phyloP scores from a whole-genome alignment of 2,797 vertebrate genomes.

The Sebastes jordani region DNA sequence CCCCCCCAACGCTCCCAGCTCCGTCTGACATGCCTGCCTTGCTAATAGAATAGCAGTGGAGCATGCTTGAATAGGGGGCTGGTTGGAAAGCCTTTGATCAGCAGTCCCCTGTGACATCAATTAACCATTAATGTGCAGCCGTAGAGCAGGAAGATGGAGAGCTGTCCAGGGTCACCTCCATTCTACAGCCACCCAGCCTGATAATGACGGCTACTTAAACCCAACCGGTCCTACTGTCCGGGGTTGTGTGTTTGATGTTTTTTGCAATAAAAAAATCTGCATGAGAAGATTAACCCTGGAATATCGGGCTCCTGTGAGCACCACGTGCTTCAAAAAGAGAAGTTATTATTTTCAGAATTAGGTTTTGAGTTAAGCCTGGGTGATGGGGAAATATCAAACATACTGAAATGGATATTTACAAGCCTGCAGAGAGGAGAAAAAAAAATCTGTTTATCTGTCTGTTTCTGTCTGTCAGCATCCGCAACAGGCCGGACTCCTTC shows the following conservation, averaged over 20 bases:
- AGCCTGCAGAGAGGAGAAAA: not conserved
- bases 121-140: constrained; percentile 75
- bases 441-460: not conserved
- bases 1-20: not conserved
- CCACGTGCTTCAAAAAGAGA: constrained; percentile 5
- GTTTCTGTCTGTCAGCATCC: not conserved
- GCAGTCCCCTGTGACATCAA: constrained; percentile 77
- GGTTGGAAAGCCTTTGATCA: constrained; percentile 75
- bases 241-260: not conserved
- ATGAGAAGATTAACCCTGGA: constrained; percentile 25
- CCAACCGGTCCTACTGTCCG: constrained; percentile 21
- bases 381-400: not conserved
- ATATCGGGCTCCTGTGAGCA: not conserved
- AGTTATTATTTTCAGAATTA: constrained; percentile 13
- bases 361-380: not conserved
- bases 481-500: not conserved
- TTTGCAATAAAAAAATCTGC: constrained; percentile 15
- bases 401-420: not conserved
- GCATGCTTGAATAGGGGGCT: constrained; percentile 56
- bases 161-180: constrained; percentile 66
- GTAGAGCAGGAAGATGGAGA: constrained; percentile 59
- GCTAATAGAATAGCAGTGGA: constrained; percentile 69
- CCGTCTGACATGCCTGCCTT: constrained; percentile 41
- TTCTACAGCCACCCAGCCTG: constrained; percentile 39
- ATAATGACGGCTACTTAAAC: constrained; percentile 65